Evolutionary conservation across 2,888 invertebrate genomes (phyloP).

Genomic region (Cordilura impudica): DNA sequence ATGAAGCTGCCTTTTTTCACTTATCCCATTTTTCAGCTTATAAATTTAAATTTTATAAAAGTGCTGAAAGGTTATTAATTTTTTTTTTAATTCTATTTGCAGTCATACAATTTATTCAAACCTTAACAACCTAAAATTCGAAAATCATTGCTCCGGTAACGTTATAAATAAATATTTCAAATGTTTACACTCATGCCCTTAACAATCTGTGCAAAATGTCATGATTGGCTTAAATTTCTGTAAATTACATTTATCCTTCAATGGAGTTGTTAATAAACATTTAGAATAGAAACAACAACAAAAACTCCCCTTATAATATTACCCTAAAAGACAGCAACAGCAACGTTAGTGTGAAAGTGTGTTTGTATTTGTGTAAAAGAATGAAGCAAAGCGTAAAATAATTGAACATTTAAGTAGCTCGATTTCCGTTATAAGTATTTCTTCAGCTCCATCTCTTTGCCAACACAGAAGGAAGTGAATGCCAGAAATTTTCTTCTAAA

Average conservation of each 20-base stretch:
- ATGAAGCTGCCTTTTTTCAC: too few species aligned
- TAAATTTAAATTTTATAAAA: too few species aligned
- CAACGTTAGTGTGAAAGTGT: not conserved
- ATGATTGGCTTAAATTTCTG: conserved; percentile 22
- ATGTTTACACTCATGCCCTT: not conserved
- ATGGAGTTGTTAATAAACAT: not conserved
- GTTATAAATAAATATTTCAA: conserved; percentile 15
- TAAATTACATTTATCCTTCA: conserved; percentile 29
- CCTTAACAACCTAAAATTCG: not conserved
- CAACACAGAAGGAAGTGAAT: not conserved
- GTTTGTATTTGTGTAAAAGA: too few species aligned
- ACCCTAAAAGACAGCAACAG: not conserved
- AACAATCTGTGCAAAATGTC: not conserved
- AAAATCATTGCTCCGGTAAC: not conserved
- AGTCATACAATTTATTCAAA: not conserved
- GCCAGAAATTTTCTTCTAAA: not conserved
- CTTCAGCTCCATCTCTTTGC: not conserved
- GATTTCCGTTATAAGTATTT: conserved; percentile 49
- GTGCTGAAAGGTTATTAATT: not conserved
- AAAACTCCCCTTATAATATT: not conserved
- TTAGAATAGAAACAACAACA: not conserved
- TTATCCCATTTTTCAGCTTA: not conserved
- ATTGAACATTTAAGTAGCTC: conserved; percentile 59
- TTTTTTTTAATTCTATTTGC: too few species aligned
- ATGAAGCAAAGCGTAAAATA: conserved; percentile 33